Evolutionary conservation across 2,797 vertebrate genomes (phyloP), one percentile per base, ranked within the genome.

Genomic region (Diplodus sargus): DNA sequence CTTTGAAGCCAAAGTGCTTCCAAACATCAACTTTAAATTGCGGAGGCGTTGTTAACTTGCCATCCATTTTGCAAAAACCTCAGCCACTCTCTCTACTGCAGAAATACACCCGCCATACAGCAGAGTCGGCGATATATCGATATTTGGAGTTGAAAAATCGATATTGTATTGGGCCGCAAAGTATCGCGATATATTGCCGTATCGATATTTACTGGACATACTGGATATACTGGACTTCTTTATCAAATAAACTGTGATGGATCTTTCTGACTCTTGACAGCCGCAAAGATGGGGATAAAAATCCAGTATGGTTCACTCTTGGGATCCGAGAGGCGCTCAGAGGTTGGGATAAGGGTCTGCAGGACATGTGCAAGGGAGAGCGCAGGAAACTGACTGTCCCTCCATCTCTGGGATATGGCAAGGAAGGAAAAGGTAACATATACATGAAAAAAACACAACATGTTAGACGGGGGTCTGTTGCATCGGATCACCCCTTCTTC

Each of bases 251-350:
- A 70, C 23, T 84, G 16, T 75, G 53, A 85, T 90, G 39, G n/a
- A 76, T 90, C 70, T 83, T 28, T 89, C 74, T 77, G 1, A 89
- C 54, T 89, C 61, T 90, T 91, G 62, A 47, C 91, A 99, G 98
- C 84, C 96, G 96, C 84, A 91, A 92, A 68, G 84, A 97, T 39
- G 97, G 98, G 67, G 96, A 98, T 79, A 95, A 92, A 13, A 96
- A 98, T 25, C 97, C 98, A 34, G 95, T 97, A 18, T 99, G 97
- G 98, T 98, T 99, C 89, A 99, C 97, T 0, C 95, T 99, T 86
- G 98, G 98, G 71, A 96, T 96, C 80, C 92, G 86, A 85, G 97
- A 99, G 91, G 97, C 93, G 62, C 93, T 99, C 73, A 95, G 93
- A 88, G 97, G 98, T 76, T 99, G 97, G 98, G 97, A 99, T 90